Conservation (phyloP, 2,797 vertebrate species). For the Fratercula arctica region DNA sequence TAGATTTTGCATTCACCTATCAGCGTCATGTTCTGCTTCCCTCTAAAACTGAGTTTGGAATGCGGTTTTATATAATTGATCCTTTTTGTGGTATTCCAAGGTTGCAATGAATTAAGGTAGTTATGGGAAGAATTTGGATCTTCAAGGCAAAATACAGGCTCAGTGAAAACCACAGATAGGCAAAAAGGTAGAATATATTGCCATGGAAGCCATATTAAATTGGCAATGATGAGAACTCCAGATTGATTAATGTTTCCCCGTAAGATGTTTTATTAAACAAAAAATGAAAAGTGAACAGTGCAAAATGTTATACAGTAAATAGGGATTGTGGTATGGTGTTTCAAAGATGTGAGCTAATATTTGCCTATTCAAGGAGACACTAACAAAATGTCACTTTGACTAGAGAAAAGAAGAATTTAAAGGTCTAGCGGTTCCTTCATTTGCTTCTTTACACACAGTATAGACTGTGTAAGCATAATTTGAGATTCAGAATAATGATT, state of each 20-base stretch:
- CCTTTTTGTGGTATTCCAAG: not conserved
- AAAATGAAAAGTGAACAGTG: conserved; percentile 6
- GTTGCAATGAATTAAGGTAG: not conserved
- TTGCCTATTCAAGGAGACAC: conserved; percentile 55
- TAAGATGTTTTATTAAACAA: conserved; percentile 28
- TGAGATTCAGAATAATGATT: conserved; percentile 42
- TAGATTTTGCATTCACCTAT: not conserved
- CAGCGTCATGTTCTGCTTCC: not conserved
- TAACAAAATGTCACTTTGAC: conserved; percentile 65
- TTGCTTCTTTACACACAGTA: conserved; percentile 57
- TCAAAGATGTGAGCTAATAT: conserved; percentile 59
- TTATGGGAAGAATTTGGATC: not conserved
- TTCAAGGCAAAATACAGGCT: not conserved
- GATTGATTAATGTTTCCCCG: not conserved
- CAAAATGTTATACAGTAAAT: conserved; percentile 19
- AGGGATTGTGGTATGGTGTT: conserved; percentile 22
- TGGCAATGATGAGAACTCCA: not conserved
- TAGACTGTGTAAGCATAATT: conserved; percentile 48
- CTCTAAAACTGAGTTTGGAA: not conserved
- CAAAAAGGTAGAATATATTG: not conserved
- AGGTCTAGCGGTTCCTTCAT: conserved; percentile 58
- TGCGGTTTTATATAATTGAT: not conserved
- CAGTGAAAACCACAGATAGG: not conserved
- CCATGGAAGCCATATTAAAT: not conserved
- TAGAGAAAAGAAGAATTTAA: conserved; percentile 64